Conservation (phyloP, 2,113 vertebrate species). For the Dipodomys spectabilis region DNA sequence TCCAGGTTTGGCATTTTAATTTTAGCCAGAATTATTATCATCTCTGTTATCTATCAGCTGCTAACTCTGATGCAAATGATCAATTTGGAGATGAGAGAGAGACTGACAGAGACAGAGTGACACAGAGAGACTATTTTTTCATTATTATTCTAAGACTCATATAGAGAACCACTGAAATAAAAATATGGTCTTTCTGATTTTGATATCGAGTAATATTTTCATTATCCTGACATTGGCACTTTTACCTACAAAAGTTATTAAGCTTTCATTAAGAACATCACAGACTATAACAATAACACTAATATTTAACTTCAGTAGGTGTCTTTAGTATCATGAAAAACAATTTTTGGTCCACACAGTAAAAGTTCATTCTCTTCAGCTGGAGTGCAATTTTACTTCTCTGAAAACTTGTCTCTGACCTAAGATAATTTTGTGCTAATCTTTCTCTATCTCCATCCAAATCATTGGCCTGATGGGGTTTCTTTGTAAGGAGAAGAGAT, state of each 20-base stretch:
- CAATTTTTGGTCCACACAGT: not conserved
- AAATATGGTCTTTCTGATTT: not conserved
- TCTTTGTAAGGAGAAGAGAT: not conserved
- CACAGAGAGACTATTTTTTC: not conserved
- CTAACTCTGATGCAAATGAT: slow-evolving; percentile 75
- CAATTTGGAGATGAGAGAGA: slow-evolving; percentile 61
- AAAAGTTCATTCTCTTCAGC: not conserved
- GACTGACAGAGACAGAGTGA: not conserved
- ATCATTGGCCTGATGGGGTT: not conserved
- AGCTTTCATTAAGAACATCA: not conserved
- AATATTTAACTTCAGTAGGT: not conserved
- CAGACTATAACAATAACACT: not conserved
- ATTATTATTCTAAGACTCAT: not conserved
- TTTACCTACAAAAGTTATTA: not conserved
- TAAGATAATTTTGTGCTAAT: not conserved
- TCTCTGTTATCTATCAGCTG: slow-evolving; percentile 78
- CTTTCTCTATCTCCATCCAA: too few species aligned
- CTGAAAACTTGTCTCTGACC: too few species aligned
- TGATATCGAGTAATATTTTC: not conserved
- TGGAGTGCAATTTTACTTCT: not conserved
- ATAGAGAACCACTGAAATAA: slow-evolving; percentile 7
- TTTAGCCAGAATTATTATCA: slow-evolving; percentile 83
- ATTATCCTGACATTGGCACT: not conserved
- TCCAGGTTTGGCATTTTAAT: slow-evolving; percentile 85
- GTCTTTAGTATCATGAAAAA: not conserved